phyloP scores from a whole-genome alignment of 2,113 vertebrate species.

The Xiphophorus couchianus region DNA sequence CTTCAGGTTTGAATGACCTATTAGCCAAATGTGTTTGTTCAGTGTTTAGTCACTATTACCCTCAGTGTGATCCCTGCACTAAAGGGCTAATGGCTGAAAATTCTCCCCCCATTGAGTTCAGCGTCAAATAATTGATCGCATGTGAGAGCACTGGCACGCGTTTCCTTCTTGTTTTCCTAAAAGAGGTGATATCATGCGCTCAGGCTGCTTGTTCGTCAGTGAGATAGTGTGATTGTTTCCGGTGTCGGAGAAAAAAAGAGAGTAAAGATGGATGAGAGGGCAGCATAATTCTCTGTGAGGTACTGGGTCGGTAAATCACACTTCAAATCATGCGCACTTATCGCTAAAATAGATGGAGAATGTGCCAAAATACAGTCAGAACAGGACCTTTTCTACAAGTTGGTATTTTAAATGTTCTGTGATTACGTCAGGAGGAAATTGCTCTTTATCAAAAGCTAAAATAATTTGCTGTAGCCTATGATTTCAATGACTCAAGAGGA shows the following conservation, averaged over 20 bases:
- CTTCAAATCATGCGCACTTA: conserved; percentile 61
- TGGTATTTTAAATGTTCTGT: conserved; percentile 31
- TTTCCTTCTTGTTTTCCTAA: conserved; percentile 77
- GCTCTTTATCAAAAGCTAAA: conserved; percentile 48
- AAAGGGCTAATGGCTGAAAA: conserved; percentile 82
- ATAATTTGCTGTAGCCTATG: conserved; percentile 6
- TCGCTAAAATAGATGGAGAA: conserved; percentile 34
- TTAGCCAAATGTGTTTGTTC: conserved; percentile 86
- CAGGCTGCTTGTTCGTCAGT: conserved; percentile 64
- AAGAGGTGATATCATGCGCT: conserved; percentile 78
- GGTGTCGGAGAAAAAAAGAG: conserved; percentile 39
- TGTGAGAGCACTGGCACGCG: conserved; percentile 79
- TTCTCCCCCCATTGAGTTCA: conserved; percentile 57
- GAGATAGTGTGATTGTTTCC: conserved; percentile 82
- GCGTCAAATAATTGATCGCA: conserved; percentile 83
- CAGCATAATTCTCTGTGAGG: conserved; percentile 57
- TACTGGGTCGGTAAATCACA: conserved; percentile 65
- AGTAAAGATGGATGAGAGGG: conserved; percentile 56
- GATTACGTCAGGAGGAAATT: conserved; percentile 66
- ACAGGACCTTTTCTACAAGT: conserved; percentile 28
- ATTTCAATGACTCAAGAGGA: not conserved
- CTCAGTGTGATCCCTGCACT: conserved; percentile 75
- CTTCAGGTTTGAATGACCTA: conserved; percentile 73
- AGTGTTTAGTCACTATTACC: conserved; percentile 82
- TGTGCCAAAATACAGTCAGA: conserved; percentile 25